A percentile compares a stretch with the other conserved stretches of the same genome.
phyloP scores from a whole-genome alignment of 2,113 vertebrate genomes.

The Xenopus tropicalis region UCB_Xtro_10.0 CM004446.2:54175501-54176000 shows the following conservation, averaged over 20 bases:
- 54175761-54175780: constrained; percentile 64
- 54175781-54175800: constrained; percentile 64
- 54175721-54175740: constrained; percentile 69
- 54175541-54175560: neutral
- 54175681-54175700: constrained; percentile 62
- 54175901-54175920: constrained; percentile 89
- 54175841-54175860: constrained; percentile 87
- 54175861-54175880: constrained; percentile 90
- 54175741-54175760: constrained; percentile 67
- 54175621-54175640: constrained; percentile 63
- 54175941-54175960: constrained; percentile 93
- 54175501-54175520: neutral
- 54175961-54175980: constrained; percentile 99
- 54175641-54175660: constrained; percentile 65
- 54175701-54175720: constrained; percentile 62
- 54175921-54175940: constrained; percentile 98
- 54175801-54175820: constrained; percentile 83
- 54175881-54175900: constrained; percentile 90
- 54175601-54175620: constrained; percentile 64
- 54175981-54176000: constrained; percentile 95
- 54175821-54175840: constrained; percentile 89
- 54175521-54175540: neutral
- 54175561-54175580: neutral
- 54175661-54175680: constrained; percentile 57
- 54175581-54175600: constrained; percentile 52